Conservation (phyloP, 2,113 vertebrate genomes). For the Sinocyclocheilus maitianheensis region DNA sequence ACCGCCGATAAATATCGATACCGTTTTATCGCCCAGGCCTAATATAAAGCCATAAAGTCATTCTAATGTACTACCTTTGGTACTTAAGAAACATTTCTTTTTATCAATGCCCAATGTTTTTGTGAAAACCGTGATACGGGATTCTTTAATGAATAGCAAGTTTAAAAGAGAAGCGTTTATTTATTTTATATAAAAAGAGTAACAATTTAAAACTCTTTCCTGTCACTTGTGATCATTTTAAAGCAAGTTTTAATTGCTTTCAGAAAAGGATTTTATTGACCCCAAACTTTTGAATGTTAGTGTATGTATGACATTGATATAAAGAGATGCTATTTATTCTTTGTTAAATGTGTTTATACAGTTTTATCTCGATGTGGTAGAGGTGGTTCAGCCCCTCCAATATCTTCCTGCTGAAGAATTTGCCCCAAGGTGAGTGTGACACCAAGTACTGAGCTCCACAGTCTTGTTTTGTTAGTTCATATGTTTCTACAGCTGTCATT, state of each 20-base stretch:
- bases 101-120: background rate
- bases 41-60: background rate
- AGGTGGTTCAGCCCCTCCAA: constrained; percentile 82
- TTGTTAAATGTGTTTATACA: constrained; percentile 59
- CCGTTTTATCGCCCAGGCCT: too few species aligned
- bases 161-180: too few species aligned
- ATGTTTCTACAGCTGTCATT: background rate
- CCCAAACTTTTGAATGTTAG: background rate
- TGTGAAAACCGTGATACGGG: background rate
- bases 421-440: constrained; percentile 79
- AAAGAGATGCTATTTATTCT: constrained; percentile 66
- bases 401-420: constrained; percentile 84
- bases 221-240: background rate
- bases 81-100: background rate
- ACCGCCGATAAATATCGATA: too few species aligned
- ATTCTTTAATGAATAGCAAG: background rate
- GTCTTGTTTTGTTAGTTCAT: background rate
- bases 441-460: background rate
- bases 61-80: background rate
- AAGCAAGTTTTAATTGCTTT: too few species aligned
- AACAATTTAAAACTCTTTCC: background rate
- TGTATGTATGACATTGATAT: background rate
- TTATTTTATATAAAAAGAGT: too few species aligned
- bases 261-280: background rate
- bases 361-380: constrained; percentile 91